Evolutionary conservation across 1,140 invertebrate genomes (phyloP).

Genomic region (Diorhabda sublineata): DNA sequence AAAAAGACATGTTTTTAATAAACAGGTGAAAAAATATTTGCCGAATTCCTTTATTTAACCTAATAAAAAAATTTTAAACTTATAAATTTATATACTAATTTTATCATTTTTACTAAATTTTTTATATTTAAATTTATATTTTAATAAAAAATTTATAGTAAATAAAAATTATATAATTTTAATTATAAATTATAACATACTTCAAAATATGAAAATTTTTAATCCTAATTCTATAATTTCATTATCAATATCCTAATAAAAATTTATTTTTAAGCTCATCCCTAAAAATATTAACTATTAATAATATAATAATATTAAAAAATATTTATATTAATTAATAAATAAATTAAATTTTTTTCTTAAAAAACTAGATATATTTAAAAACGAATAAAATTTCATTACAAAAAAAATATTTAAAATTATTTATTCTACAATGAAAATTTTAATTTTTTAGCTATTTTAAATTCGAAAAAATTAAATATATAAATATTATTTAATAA

Average conservation of each 20-base stretch:
- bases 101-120: too few relatives aligned
- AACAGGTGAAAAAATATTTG: too few relatives aligned
- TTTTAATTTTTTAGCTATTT: constrained; percentile 51
- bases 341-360: constrained; percentile 58
- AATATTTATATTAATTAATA: constrained; percentile 45
- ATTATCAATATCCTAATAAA: constrained; percentile 37
- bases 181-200: constrained; percentile 37
- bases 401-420: constrained; percentile 53
- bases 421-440: constrained; percentile 54
- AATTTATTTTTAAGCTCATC: constrained; percentile 44
- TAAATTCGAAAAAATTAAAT: constrained; percentile 54
- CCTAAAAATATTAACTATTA: constrained; percentile 44
- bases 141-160: constrained; percentile 42
- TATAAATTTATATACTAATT: constrained; percentile 24
- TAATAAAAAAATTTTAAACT: too few relatives aligned
- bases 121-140: constrained; percentile 35
- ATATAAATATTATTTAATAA: constrained; percentile 24
- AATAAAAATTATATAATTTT: constrained; percentile 42
- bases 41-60: too few relatives aligned
- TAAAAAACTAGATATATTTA: constrained; percentile 62
- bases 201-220: constrained; percentile 37
- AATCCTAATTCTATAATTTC: constrained; percentile 43
- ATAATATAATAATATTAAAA: constrained; percentile 49
- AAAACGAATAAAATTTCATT: constrained; percentile 60
- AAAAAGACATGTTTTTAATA: too few relatives aligned